Percentiles rank a stretch among this genome's conserved stretches.
phyloP scores from a whole-genome alignment of 2,888 invertebrate genomes.

The Gastrophysa polygoni region DNA sequence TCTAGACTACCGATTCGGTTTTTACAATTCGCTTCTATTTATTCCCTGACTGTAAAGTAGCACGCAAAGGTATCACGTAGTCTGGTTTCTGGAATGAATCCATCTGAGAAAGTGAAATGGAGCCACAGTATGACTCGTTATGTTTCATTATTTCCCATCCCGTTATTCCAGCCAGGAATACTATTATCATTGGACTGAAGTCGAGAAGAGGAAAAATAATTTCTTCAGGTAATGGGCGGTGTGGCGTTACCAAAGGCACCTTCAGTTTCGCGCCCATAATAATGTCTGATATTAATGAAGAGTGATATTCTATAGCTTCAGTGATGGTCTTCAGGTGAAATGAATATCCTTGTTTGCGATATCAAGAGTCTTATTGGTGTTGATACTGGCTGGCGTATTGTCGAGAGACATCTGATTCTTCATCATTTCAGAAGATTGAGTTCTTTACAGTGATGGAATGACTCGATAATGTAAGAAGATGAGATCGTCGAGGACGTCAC shows the following conservation, averaged over 20 bases:
- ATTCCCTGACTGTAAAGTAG: not conserved
- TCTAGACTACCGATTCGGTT: not conserved
- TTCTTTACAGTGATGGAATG: no score
- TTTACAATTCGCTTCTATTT: not conserved
- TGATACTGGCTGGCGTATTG: not conserved
- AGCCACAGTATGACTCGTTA: conserved; percentile 36
- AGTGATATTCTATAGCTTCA: conserved; percentile 23
- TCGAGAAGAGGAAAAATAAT: conserved; percentile 16
- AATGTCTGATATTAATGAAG: conserved; percentile 14
- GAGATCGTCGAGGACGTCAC: no score
- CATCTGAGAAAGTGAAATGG: conserved; percentile 42
- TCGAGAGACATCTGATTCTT: not conserved
- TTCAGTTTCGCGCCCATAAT: not conserved
- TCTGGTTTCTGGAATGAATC: conserved; percentile 39
- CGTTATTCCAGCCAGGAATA: conserved; percentile 43
- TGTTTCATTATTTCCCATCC: conserved; percentile 45
- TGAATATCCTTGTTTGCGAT: not conserved
- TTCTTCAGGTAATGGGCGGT: conserved; percentile 11
- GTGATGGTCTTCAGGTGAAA: not conserved
- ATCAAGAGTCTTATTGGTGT: not conserved
- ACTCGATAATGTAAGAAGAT: no score
- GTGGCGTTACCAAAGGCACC: conserved; percentile 12
- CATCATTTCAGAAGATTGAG: not conserved
- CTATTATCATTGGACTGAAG: conserved; percentile 24
- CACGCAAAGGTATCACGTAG: not conserved